Conservation (phyloP, 2,113 vertebrate species). For the Podarcis muralis region DNA sequence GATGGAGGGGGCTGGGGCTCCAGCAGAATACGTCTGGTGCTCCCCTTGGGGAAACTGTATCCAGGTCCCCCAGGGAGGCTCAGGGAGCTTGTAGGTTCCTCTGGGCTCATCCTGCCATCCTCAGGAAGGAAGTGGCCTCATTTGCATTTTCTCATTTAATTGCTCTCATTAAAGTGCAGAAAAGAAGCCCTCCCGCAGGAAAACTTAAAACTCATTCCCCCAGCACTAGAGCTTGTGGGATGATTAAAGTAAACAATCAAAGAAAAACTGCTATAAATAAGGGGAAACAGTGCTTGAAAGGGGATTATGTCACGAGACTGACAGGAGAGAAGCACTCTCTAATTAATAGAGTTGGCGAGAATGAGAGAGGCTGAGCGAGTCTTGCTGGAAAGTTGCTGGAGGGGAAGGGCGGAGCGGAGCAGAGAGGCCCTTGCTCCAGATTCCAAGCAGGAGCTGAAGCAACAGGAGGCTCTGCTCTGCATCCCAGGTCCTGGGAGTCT, state of each 20-base stretch:
- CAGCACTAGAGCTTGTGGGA: conserved; percentile 15
- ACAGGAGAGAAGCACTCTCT: conserved; percentile 26
- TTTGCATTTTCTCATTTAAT: conserved; percentile 47
- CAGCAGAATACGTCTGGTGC: too few relatives aligned
- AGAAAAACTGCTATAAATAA: conserved; percentile 6
- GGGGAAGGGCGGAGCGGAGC: not conserved
- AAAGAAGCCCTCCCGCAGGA: conserved; percentile 14
- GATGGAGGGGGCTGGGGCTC: not conserved
- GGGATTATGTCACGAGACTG: not conserved
- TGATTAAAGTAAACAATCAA: conserved; percentile 22
- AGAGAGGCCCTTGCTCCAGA: not conserved
- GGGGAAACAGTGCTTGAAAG: not conserved
- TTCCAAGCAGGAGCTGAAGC: not conserved
- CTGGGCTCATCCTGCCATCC: conserved; percentile 23
- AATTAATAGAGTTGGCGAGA: not conserved
- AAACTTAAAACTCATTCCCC: conserved; percentile 23
- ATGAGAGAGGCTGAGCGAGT: not conserved
- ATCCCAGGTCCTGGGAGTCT: not conserved
- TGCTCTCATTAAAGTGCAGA: conserved; percentile 42
- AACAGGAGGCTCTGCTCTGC: not conserved
- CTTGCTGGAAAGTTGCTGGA: not conserved
- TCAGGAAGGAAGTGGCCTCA: not conserved
- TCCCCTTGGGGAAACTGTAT: not conserved
- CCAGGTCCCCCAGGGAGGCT: not conserved
- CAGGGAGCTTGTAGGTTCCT: not conserved